phyloP scores from a whole-genome alignment of 2,888 invertebrate species.

The Leuctra nigra region DNA sequence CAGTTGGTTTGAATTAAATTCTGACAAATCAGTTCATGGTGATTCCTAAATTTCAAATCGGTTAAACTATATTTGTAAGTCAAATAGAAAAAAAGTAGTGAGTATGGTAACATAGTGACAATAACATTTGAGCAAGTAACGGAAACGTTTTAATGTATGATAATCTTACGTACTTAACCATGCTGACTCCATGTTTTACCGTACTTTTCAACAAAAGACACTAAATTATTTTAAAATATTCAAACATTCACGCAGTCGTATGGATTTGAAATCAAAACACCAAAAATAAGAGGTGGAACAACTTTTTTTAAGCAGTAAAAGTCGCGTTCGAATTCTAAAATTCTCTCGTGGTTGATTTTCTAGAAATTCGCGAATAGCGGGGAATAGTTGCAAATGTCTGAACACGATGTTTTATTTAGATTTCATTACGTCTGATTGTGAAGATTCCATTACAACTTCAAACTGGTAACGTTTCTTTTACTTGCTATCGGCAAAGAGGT shows the following conservation, averaged over 20 bases:
- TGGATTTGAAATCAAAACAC: constrained; percentile 6
- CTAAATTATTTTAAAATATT: constrained; percentile 14
- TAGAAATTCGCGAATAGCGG: not conserved
- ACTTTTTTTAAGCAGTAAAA: not conserved
- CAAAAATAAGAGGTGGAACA: not conserved
- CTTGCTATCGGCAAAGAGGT: not conserved
- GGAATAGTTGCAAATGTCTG: constrained; percentile 1
- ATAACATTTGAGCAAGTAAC: too few relatives aligned
- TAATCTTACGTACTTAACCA: constrained; percentile 2
- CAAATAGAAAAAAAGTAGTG: too few relatives aligned
- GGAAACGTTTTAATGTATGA: not conserved
- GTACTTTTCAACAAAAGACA: not conserved
- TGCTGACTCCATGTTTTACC: not conserved
- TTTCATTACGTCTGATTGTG: constrained; percentile 10
- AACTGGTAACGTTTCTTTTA: not conserved
- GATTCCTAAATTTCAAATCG: too few relatives aligned
- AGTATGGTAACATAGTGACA: too few relatives aligned
- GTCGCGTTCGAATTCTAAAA: not conserved
- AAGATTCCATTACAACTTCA: constrained; percentile 20
- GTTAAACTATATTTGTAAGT: too few relatives aligned
- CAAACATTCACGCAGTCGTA: not conserved
- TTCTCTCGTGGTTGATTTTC: not conserved
- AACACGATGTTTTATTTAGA: not conserved
- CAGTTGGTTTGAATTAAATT: too few relatives aligned
- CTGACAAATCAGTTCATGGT: too few relatives aligned